Conservation (phyloP, 1,140 invertebrate species). For the Streblospio benedicti region DNA sequence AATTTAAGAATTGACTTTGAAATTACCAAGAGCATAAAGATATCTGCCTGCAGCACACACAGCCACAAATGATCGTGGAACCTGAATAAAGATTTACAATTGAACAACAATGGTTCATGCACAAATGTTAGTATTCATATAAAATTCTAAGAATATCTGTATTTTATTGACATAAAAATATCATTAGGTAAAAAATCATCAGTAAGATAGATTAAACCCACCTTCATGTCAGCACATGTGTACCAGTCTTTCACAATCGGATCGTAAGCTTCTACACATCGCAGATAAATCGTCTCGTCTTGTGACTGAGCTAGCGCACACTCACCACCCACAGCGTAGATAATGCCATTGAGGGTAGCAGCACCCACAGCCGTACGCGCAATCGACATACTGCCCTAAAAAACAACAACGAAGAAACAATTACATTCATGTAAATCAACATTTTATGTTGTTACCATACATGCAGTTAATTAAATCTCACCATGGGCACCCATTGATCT, state of each 20-base stretch:
- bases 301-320: conserved; percentile 43
- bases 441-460: neutral
- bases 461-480: conserved; percentile 16
- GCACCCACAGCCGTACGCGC: conserved; percentile 42
- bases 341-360: conserved; percentile 32
- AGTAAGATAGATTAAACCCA: conserved; percentile 46
- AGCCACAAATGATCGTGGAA: conserved; percentile 83
- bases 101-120: neutral
- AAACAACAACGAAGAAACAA: conserved; percentile 4
- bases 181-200: no score
- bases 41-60: conserved; percentile 72
- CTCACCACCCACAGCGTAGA: conserved; percentile 52
- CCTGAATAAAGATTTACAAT: neutral
- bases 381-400: conserved; percentile 38
- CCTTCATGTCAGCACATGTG: conserved; percentile 61
- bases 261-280: conserved; percentile 67
- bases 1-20: no score
- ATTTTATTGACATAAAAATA: no score
- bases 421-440: neutral
- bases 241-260: conserved; percentile 59
- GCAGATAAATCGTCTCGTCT: conserved; percentile 71
- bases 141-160: neutral
- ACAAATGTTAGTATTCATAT: neutral
- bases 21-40: conserved; percentile 79
- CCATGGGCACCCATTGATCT: conserved; percentile 39